Evolutionary conservation across 2,113 vertebrate species (phyloP).

Genomic region (Parus major): DNA sequence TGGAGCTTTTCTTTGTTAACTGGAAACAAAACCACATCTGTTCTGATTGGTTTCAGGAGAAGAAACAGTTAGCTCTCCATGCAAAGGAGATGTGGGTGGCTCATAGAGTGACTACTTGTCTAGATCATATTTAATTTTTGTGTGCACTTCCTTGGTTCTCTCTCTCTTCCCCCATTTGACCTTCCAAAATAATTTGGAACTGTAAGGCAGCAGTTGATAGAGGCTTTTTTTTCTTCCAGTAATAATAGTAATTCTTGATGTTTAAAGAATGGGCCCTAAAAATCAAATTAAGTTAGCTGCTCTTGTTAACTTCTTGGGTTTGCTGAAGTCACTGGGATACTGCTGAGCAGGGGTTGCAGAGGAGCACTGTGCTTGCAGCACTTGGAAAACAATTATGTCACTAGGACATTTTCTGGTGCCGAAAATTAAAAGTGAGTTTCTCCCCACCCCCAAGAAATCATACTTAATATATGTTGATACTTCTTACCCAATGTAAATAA

Average conservation of each 20-base stretch:
- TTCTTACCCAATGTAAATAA: not conserved
- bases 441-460: accelerated
- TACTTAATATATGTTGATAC: not conserved
- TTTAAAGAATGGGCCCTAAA: not conserved
- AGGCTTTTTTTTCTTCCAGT: not conserved
- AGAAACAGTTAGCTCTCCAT: not conserved
- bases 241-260: not conserved
- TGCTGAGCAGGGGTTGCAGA: not conserved
- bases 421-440: not conserved
- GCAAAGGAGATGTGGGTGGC: not conserved
- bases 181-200: not conserved
- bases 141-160: not conserved
- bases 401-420: not conserved
- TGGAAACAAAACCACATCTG: conserved; percentile 1
- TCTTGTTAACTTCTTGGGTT: not conserved
- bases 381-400: not conserved
- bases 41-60: not conserved
- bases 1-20: conserved; percentile 7
- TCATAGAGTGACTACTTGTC: not conserved
- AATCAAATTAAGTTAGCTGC: not conserved
- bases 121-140: not conserved
- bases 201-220: not conserved
- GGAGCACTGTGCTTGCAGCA: not conserved
- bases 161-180: not conserved
- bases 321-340: not conserved